Evolutionary conservation across 2,888 invertebrate genomes (phyloP).

Genomic region (Lordiphosa andalusiaca): DNA sequence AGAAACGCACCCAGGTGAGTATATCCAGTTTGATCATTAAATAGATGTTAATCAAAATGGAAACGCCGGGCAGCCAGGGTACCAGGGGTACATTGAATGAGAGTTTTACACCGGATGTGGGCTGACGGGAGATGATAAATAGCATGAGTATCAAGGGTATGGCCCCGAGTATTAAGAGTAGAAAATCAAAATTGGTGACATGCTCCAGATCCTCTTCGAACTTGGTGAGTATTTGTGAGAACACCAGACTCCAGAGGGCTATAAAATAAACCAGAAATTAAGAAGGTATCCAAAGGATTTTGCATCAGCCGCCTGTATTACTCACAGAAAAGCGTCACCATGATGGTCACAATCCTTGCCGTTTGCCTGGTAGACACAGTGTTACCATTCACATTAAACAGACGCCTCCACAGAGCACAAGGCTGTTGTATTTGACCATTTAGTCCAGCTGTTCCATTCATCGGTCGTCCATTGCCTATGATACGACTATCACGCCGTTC

Average conservation of each 20-base stretch:
- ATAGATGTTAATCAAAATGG: conserved; percentile 91
- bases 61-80: conserved; percentile 89
- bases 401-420: conserved; percentile 68
- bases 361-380: conserved; percentile 80
- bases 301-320: neutral
- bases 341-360: conserved; percentile 79
- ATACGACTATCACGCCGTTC: conserved; percentile 63
- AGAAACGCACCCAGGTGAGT: conserved; percentile 91
- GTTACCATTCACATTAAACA: conserved; percentile 80
- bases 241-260: conserved; percentile 72
- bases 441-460: conserved; percentile 4
- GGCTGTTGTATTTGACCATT: conserved; percentile 33
- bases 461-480: conserved; percentile 49
- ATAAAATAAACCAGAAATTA: conserved; percentile 14
- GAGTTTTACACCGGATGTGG: conserved; percentile 83
- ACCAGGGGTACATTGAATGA: conserved; percentile 89
- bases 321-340: conserved; percentile 81
- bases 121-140: conserved; percentile 83
- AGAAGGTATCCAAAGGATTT: neutral
- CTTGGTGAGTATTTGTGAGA: conserved; percentile 67
- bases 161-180: conserved; percentile 49
- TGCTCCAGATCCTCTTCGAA: conserved; percentile 63
- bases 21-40: conserved; percentile 85
- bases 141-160: conserved; percentile 80
- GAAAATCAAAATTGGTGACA: conserved; percentile 44